A percentile compares a stretch with the other conserved stretches of the same genome.
Conservation (phyloP, 2,888 invertebrate species). For the Endomychus coccineus region DNA sequence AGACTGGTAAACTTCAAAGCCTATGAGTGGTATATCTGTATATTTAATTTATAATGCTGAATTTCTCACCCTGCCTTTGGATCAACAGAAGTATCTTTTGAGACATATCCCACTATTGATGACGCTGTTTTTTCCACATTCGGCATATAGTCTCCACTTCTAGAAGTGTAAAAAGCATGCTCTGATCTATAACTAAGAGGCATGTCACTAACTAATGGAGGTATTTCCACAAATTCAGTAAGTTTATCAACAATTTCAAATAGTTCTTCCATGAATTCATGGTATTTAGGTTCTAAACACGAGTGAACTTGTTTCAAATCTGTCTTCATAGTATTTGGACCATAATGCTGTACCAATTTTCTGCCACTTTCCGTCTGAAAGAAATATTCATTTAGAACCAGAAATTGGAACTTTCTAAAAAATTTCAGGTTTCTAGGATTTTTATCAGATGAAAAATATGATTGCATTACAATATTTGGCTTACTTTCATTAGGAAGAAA, state of each 20-base stretch:
- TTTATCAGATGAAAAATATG: no score
- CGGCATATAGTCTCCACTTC: no score
- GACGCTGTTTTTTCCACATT: constrained; percentile 17
- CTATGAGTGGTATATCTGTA: no score
- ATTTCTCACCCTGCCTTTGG: no score
- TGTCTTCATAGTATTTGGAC: constrained; percentile 41
- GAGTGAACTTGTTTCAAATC: constrained; percentile 43
- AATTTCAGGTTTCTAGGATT: no score
- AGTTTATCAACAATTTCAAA: constrained; percentile 39
- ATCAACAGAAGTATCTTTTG: constrained; percentile 14
- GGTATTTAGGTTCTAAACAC: constrained; percentile 43
- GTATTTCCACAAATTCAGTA: constrained; percentile 39
- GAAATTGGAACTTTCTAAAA: no score
- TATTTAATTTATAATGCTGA: no score
- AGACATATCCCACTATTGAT: constrained; percentile 15
- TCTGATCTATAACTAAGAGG: constrained; percentile 36
- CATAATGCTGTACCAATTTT: constrained; percentile 48
- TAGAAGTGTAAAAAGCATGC: constrained; percentile 10
- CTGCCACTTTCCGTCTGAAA: constrained; percentile 50
- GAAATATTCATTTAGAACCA: no score
- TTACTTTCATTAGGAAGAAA: no score
- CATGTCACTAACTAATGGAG: constrained; percentile 45
- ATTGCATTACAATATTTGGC: no score
- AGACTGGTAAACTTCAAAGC: no score
- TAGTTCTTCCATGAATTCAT: constrained; percentile 44